Evolutionary conservation across 2,113 vertebrate genomes (phyloP), one percentile per base, ranked within the genome.

Genomic region (Bombycilla garrulus): DNA sequence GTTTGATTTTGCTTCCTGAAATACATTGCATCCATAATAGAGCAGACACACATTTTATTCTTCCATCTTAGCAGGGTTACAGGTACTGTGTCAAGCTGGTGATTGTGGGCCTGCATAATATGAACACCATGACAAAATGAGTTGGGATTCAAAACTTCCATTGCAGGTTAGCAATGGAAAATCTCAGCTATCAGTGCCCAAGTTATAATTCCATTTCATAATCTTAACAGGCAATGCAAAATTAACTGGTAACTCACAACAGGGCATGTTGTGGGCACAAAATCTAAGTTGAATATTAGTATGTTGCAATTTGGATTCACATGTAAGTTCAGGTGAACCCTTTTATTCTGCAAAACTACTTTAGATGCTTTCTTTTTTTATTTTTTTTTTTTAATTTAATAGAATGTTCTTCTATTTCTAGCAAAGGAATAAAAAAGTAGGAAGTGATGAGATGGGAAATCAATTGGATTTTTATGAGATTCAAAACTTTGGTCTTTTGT

Each of bases 81-180:
- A 69, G n/a, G 21, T 47, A 61, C 28, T 47, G 17, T 47, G 44
- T 80, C 36, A 86, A 90, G 92, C 24, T 76, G 74, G 66, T 90
- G 88, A 95, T 53, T 71, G 11, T 61, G 40, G 51, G 6, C 17
- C 66, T 87, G 25, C 25, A 76, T 84, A 86, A 65, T 67, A 71
- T 19, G 66, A 95, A 78, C 40, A 51, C 38, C 47, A 31, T 66
- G 67, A 93, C 20, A 95, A 91, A 94, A 94, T 71, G 45, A 69
- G 24, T 56, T 38, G 14, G 58, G 53, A 83, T 94, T 91, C 38
- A 16, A 20, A 54, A 81, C 53, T 95, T 96, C 33, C 35, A 72
- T 91, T 95, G 51, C 50, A 81, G 53, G 73, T 93, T 92, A 95
- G 64, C 35, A 35, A 29, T 45, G 44, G 86, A 87, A 90, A 95